Base-by-base conservation (phyloP, 2,888 invertebrate genomes). In the Ametastegia equiseti region DNA sequence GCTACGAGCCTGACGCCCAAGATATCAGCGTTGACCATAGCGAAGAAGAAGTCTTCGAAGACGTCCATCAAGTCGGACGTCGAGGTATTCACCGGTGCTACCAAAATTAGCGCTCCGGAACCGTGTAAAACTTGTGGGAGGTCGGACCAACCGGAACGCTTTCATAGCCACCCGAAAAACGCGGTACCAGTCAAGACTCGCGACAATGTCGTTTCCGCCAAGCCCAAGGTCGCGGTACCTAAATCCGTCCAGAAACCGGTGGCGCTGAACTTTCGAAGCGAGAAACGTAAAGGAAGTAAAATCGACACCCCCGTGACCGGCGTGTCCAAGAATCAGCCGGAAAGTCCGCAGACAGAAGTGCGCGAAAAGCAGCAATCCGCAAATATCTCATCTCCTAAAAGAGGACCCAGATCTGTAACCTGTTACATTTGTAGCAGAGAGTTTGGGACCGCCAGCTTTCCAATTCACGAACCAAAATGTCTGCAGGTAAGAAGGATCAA, bases 121-220 rank as follows among this genome's bases (percentile, higher is more conserved):
- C 94, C 95, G 0, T 96, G 96, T 88, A 93, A 93, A 79, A 94
- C 94, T 80, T 96, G 96, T 90, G 95, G 95, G 1, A 92, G 95
- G 27, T 93, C 94, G 1, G 95, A 95, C 89, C 93, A 94, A 82
- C 95, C 96, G 0, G 96, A 96, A 87, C 91, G 96, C 15, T 93
- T 94, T 83, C 94, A 94, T 87, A 94, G 94, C 86, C 94, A 94
- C 86, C 94, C 94, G 1, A 88, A 88, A 23, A 81, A 88, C 84
- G 81, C 81, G 82, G 84, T 80, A 82, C 82, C 81, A 57, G 84
- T 84, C 63, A 89, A 86, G 82, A 85, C 85, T 45, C 87, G 85
- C 69, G 86, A 86, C 81, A 86, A 86, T 71, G 15, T 60, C 13
- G 87, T 86, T 47, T 85, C 88, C 7, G 45, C 69, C 27, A 84